phyloP scores from a whole-genome alignment of 2,888 invertebrate genomes.

The Lathronympha strigana region DNA sequence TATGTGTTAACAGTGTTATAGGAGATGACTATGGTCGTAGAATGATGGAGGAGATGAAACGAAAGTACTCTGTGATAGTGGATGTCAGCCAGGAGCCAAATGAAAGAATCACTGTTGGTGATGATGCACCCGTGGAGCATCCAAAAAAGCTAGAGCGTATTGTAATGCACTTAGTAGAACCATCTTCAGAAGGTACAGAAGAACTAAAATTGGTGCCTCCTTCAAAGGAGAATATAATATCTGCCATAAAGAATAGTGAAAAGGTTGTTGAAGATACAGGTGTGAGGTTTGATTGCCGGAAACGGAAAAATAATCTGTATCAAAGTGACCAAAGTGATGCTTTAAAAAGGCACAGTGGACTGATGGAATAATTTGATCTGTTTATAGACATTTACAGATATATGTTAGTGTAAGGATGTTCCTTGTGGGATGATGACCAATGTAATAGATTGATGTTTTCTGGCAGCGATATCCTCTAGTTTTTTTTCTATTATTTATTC shows the following conservation, averaged over 20 bases:
- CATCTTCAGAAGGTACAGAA: constrained; percentile 66
- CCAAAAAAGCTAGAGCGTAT: constrained; percentile 88
- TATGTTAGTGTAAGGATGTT: constrained; percentile 17
- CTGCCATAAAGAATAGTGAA: constrained; percentile 78
- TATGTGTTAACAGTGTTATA: constrained; percentile 92
- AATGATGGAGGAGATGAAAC: constrained; percentile 91
- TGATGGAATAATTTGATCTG: constrained; percentile 39
- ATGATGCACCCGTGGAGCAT: constrained; percentile 86
- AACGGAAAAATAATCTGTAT: constrained; percentile 68
- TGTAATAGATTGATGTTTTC: constrained; percentile 10
- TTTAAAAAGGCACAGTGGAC: constrained; percentile 66
- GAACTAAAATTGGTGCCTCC: constrained; percentile 74
- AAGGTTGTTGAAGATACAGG: constrained; percentile 75
- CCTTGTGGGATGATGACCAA: constrained; percentile 26
- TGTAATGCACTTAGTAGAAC: constrained; percentile 86
- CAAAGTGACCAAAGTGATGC: constrained; percentile 61
- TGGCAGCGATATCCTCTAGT: constrained; percentile 18
- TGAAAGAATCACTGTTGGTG: constrained; percentile 54
- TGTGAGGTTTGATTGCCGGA: constrained; percentile 72
- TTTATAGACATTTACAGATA: constrained; percentile 14
- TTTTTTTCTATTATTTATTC: constrained; percentile 15
- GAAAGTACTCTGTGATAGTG: constrained; percentile 89
- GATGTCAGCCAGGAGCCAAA: constrained; percentile 75
- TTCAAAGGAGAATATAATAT: constrained; percentile 77
- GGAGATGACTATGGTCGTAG: constrained; percentile 90